phyloP scores from a whole-genome alignment of 1,140 invertebrate species.

The Aphelinus certus region DNA sequence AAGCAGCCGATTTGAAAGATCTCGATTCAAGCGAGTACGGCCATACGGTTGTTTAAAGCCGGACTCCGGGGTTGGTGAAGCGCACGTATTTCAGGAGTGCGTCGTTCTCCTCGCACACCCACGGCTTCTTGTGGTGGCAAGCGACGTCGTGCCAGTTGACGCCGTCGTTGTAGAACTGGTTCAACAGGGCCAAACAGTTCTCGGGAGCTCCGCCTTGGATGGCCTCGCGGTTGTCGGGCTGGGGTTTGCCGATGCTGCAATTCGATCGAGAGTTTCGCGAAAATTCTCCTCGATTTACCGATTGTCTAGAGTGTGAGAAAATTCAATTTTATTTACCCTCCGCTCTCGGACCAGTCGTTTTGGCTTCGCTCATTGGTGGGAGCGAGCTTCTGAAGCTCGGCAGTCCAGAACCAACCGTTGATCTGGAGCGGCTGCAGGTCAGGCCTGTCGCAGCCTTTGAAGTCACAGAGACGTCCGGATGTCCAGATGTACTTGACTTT shows the following conservation, averaged over 20 bases:
- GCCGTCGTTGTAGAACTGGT: conserved; percentile 87
- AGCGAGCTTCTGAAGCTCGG: conserved; percentile 80
- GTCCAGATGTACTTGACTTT: conserved; percentile 86
- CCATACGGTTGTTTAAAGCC: conserved; percentile 57
- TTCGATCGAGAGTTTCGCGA: neutral
- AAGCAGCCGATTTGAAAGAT: conserved; percentile 1
- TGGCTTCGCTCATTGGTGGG: conserved; percentile 78
- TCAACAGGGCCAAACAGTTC: conserved; percentile 81
- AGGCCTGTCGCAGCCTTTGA: conserved; percentile 82
- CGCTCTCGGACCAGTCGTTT: conserved; percentile 85
- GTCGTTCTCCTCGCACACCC: conserved; percentile 85
- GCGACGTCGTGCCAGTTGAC: conserved; percentile 89
- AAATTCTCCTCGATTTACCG: neutral
- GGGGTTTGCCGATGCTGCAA: conserved; percentile 75
- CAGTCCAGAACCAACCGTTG: conserved; percentile 90
- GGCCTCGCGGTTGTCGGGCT: conserved; percentile 84
- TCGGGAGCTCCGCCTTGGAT: conserved; percentile 81
- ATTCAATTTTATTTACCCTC: conserved; percentile 66
- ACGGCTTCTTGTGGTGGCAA: conserved; percentile 84
- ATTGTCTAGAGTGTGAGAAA: neutral
- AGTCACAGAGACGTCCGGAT: conserved; percentile 84
- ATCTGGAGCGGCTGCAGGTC: conserved; percentile 79
- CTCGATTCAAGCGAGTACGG: neutral
- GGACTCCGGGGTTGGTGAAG: conserved; percentile 79
- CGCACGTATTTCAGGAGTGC: conserved; percentile 81